Evolutionary conservation across 2,888 invertebrate species (phyloP).

Genomic region (Callyntrura sp.): DNA sequence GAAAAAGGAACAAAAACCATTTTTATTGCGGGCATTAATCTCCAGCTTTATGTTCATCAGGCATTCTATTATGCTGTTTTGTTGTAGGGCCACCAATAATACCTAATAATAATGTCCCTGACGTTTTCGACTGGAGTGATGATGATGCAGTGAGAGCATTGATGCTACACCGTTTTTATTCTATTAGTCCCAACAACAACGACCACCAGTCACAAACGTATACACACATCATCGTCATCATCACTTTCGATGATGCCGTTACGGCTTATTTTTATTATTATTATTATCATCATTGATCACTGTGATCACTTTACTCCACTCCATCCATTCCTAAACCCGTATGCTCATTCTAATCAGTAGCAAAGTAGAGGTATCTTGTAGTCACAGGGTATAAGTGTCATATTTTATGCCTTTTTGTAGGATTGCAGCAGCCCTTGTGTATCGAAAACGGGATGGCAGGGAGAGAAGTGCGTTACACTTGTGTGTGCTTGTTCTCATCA

Average conservation of each 20-base stretch:
- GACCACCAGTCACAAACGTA: neutral
- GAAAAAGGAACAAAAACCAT: slow-evolving; percentile 11
- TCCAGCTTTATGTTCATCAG: slow-evolving; percentile 43
- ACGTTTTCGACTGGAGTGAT: neutral
- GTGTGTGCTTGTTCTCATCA: neutral
- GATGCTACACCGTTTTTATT: neutral
- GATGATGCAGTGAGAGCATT: neutral
- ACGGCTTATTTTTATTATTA: slow-evolving; percentile 21
- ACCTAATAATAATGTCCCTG: neutral
- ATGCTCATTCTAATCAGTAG: neutral
- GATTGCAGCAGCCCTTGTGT: slow-evolving; percentile 26
- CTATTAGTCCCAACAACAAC: neutral
- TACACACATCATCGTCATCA: neutral
- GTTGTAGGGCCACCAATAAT: too few species aligned
- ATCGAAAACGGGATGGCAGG: neutral
- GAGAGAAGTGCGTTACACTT: neutral
- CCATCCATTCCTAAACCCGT: neutral
- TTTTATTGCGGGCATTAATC: slow-evolving; percentile 55
- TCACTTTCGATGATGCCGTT: neutral
- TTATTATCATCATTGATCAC: slow-evolving; percentile 31
- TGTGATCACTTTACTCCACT: neutral
- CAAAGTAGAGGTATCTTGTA: neutral
- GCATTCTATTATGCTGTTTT: slow-evolving; percentile 47
- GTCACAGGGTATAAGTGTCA: neutral
- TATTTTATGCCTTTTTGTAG: neutral